Base-by-base conservation (phyloP, 2,113 vertebrate species). In the Microtus ochrogaster region DNA sequence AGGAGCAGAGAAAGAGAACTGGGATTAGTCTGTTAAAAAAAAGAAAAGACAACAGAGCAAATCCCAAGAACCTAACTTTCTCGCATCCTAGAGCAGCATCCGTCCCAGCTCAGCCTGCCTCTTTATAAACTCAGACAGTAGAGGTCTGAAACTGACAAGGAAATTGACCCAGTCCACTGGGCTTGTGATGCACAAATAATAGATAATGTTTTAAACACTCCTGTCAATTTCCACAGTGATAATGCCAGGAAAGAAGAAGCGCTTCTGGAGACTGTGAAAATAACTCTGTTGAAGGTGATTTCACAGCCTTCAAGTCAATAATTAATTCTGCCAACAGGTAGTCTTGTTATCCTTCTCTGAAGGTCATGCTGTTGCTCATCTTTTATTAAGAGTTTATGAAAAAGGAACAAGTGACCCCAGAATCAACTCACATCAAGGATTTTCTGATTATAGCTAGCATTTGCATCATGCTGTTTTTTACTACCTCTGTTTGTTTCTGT, bases 241-340 rank as follows among this genome's bases (percentile, higher is more conserved):
- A 93, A 96, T 93, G 81, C 88, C 83, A 94, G n/a, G n/a, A 86
- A 90, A 91, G 72, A 76, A 92, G 84, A 82, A 78, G 92, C 39
- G 61, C 55, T 94, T 92, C 72, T 74, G n/a, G 89, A 96, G 85
- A 93, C 47, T 78, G 89, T 82, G 97, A 96, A 96, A 97, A 95
- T 93, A 94, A 91, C 61, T 96, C 47, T 65, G 66, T 79, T 90
- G 93, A 97, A 97, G 84, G 84, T 68, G 94, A 22, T 96, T 97
- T 97, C 92, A 93, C 96, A 97, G 94, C 41, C 90, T 94, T 95
- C 65, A 39, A 83, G 94, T 97, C 94, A 97, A 47, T 97, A 97
- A 97, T 97, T 95, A 97, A 97, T 97, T 96, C 92, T 97, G 88
- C 55, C 92, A 96, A 94, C 83, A 93, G 88, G 93, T 97, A 96